Conservation (phyloP, 2,113 vertebrate species). For the Nothobranchius kuhntae region DNA sequence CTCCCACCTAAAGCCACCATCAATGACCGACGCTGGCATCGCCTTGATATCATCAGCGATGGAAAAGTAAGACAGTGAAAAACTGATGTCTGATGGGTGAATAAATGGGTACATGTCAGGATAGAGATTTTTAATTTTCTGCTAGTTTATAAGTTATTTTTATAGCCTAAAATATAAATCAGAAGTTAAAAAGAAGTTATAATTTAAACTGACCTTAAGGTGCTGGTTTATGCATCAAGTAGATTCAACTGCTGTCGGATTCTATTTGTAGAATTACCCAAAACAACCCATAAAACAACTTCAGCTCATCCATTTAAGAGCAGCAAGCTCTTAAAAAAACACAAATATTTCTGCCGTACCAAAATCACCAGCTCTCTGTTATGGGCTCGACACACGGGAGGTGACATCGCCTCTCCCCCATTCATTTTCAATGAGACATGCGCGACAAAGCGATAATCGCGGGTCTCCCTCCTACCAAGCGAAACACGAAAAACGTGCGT, state of each 20-base stretch:
- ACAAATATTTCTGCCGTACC: not conserved
- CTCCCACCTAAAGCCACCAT: conserved; percentile 74
- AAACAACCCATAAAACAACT: too few species aligned
- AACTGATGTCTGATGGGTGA: not conserved
- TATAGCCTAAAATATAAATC: not conserved
- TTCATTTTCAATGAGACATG: too few species aligned
- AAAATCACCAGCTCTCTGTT: not conserved
- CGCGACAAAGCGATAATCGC: too few species aligned
- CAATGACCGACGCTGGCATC: conserved; percentile 87
- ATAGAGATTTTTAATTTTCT: not conserved
- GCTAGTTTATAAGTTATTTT: not conserved
- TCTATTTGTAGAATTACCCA: too few species aligned
- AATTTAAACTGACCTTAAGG: not conserved
- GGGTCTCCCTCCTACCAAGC: too few species aligned
- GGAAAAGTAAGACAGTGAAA: conserved; percentile 79
- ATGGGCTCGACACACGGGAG: too few species aligned
- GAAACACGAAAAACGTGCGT: too few species aligned
- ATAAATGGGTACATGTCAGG: not conserved
- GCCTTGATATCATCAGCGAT: conserved; percentile 82
- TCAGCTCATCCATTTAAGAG: not conserved
- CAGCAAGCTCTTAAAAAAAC: not conserved
- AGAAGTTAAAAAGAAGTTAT: not conserved
- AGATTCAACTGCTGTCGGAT: not conserved
- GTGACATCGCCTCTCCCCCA: too few species aligned
- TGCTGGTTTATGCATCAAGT: not conserved